Conservation (phyloP, 2,113 vertebrate genomes). For the Collichthys lucidus region DNA sequence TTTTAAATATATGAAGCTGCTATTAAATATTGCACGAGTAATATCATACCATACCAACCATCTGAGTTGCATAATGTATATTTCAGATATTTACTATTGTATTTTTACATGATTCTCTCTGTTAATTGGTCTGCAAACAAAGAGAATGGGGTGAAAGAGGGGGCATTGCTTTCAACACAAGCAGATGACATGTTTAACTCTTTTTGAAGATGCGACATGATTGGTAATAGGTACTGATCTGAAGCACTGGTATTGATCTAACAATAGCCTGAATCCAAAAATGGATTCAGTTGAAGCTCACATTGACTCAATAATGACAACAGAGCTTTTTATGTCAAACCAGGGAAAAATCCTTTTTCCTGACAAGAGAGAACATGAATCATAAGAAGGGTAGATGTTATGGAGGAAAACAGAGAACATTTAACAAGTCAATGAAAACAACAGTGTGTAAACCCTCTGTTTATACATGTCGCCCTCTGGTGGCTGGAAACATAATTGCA, state of each 20-base stretch:
- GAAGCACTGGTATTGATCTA: neutral
- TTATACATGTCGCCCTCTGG: constrained; percentile 13
- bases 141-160: neutral
- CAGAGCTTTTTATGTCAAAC: neutral
- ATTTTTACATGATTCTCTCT: neutral
- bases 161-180: neutral
- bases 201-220: neutral
- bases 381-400: too few species aligned
- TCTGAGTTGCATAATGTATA: too few species aligned
- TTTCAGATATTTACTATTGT: neutral
- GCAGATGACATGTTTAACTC: neutral
- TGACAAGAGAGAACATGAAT: neutral
- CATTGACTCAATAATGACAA: neutral
- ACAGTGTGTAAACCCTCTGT: neutral
- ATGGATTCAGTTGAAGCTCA: neutral
- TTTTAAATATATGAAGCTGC: neutral
- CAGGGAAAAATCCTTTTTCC: too few species aligned
- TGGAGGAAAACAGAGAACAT: neutral
- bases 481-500: constrained; percentile 8
- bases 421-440: neutral
- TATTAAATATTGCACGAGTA: neutral
- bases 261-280: neutral
- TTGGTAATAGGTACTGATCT: neutral
- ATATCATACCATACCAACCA: neutral
- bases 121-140: neutral